Conservation (phyloP, 2,113 vertebrate genomes). For the rat (Rattus norvegicus) region DNA sequence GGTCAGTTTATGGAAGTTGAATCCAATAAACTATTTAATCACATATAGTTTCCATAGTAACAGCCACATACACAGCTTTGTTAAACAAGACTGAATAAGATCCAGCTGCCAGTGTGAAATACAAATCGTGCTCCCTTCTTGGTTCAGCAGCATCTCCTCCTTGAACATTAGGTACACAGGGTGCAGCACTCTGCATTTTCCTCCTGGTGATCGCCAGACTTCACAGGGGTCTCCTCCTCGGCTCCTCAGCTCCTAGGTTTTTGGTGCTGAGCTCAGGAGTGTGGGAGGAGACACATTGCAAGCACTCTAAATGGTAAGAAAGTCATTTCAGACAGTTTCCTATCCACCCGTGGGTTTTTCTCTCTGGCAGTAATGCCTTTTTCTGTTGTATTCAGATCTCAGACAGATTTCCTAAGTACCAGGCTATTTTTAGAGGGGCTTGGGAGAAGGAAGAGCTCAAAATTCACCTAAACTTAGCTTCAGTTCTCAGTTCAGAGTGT, state of each 20-base stretch:
- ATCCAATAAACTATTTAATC: slow-evolving; percentile 46
- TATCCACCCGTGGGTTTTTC: neutral
- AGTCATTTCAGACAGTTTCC: neutral
- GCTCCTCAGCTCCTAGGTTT: neutral
- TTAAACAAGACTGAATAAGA: slow-evolving; percentile 20
- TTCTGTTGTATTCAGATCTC: slow-evolving; percentile 58
- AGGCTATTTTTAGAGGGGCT: slow-evolving; percentile 70
- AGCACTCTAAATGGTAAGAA: neutral
- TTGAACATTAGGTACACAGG: neutral
- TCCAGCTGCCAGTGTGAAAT: slow-evolving; percentile 6
- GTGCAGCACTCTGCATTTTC: neutral
- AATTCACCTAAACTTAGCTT: slow-evolving; percentile 62
- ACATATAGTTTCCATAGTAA: slow-evolving; percentile 65
- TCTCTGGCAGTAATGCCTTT: neutral
- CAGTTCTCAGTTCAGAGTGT: neutral
- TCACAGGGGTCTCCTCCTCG: neutral
- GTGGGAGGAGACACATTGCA: neutral
- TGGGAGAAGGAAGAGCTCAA: neutral
- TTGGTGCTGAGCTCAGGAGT: neutral
- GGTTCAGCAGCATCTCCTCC: slow-evolving; percentile 8
- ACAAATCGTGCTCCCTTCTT: slow-evolving; percentile 35
- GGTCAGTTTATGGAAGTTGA: neutral
- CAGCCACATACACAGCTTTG: neutral
- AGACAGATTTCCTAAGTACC: slow-evolving; percentile 58
- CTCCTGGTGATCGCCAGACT: neutral